Evolutionary conservation across 2,888 invertebrate genomes (phyloP), one percentile per base, ranked within the genome.

Genomic region (Linyphia triangularis): DNA sequence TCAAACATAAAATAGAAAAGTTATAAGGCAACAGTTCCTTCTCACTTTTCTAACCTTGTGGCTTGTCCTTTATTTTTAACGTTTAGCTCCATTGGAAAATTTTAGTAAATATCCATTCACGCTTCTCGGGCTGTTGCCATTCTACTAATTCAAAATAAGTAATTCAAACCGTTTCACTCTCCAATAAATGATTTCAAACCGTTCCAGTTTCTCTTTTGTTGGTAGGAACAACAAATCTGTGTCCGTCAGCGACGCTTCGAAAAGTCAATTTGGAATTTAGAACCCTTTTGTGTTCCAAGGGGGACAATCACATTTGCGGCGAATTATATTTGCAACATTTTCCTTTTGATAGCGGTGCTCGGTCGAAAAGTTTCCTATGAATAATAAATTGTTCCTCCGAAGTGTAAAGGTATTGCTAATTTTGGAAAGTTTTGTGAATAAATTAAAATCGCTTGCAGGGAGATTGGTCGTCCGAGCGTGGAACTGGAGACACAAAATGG

Each of bases 211-310:
- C n/a, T 37, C 40, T 37, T 77, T 63, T 61, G 28, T 33, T 30
- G 40, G 10, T 22, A 13, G 70, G 10, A 26, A 37, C 26, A 51
- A 72, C 33, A 77, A 77, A 77, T 77, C 63, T 63, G 5, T 63
- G 9, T 40, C 61, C 40, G 26, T 77, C 24, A 40, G 43, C 40
- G 63, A 59, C 26, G 26, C 16, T 40, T 77, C 77, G 26, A 63
- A 77, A 77, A 77, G 77, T 77, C 77, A 77, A 77, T 77, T 77
- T 77, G 51, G n/a, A 51, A 77, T 77, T 77, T 61, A 33, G 40
- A 77, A 40, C 40, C 26, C 43, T 26, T 70, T 70, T 40, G 26
- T 40, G 43, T 43, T 70, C 26, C n/a, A n/a, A 70, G 70, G 24
- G 13, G 67, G 19, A 51, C 61, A 77, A 77, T 77, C 40, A 37